Evolutionary conservation across 1,140 invertebrate genomes (phyloP), one percentile per base, ranked within the genome.

Genomic region (Notospermus geniculatus): DNA sequence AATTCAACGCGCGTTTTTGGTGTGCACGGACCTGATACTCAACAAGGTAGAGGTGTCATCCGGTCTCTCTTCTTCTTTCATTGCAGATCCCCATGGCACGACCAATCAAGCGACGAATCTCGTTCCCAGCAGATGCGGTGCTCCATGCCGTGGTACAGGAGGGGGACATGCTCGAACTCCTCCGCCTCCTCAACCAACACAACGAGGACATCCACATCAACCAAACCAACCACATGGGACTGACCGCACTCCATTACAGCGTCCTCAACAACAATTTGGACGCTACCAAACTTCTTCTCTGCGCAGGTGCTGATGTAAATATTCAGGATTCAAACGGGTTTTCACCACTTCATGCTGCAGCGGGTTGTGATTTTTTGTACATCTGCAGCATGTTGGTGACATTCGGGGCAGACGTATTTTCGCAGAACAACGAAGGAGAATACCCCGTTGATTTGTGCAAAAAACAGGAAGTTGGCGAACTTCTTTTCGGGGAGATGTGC

Each of bases 301-400:
- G 90, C 69, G 86, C 95, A 79, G 93, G 93, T 52, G 94, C 95
- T 4, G 92, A 98, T 81, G 90, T 98, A 23, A 97, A 98, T 82
- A 87, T 89, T 52, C 91, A 94, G 67, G 97, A 99, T 83, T 96
- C 97, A 77, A 95, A 99, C 84, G 96, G 97, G 43, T 99, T 97
- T 94, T 98, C 96, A 30, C 95, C 97, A 7, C 83, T 99, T n/a
- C 97, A 99, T 80, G 96, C 96, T 50, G 97, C 95, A 23, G 91
- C 95, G 29, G 96, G 93, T 63, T 98, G 95, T 81, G 95, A 93
- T 70, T 94, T 89, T 80, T 79, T 91, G 64, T 88, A 86, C 45
- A 90, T 92, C 68, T 88, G 89, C 32, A 89, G 87, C 85, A 88
- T 81, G 32, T 65, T 76, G 32, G 46, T 77, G 30, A 30, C 74